Base-by-base conservation (phyloP, 2,888 invertebrate species). In the Euzophera pinguis region DNA sequence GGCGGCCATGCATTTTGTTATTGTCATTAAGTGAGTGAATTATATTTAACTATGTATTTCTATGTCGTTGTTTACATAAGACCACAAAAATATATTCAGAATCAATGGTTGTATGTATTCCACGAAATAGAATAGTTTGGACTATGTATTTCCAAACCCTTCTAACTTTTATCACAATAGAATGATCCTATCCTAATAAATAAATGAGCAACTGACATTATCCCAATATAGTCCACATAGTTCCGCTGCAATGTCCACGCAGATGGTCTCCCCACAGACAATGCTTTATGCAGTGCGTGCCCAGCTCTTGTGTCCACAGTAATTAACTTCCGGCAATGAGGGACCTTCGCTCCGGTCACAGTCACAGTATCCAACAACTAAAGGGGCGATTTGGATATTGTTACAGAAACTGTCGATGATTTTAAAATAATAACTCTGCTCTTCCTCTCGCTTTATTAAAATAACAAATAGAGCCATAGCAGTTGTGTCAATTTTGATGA, bases 231-330 rank as follows among this genome's bases (percentile, higher is more conserved):
- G 14, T 32, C 14, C 8, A 32, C 32, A 16, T 45, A 16, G 45
- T 32, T 32, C 14, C 10, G 17, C 10, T 32, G 45, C 16, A 13
- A 42, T 4, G n/a, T 29, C 14, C 32, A 45, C 10, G 45, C 45
- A 45, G 45, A 34, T 45, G 45, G 45, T 16, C 13, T 22, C 14
- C 45, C 39, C 35, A 35, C 13, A 47, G 32, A 52, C 51, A 56
- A 49, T 52, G 38, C 45, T 43, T 38, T 49, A 27, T 43, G 42
- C 27, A 43, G 27, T 22, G 38, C 38, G 38, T 42, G 47, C 32
- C 14, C 47, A 34, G 39, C 14, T 12, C 14, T 13, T 12, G 12
- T 38, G 38, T 38, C 1, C 14, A 38, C 16, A 47, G 39, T 16
- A 41, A 48, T 42, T 47, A 41, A 43, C 43, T 43, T 43, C 43